Conservation (phyloP, 2,113 vertebrate species). For the Aspidoscelis tigris region DNA sequence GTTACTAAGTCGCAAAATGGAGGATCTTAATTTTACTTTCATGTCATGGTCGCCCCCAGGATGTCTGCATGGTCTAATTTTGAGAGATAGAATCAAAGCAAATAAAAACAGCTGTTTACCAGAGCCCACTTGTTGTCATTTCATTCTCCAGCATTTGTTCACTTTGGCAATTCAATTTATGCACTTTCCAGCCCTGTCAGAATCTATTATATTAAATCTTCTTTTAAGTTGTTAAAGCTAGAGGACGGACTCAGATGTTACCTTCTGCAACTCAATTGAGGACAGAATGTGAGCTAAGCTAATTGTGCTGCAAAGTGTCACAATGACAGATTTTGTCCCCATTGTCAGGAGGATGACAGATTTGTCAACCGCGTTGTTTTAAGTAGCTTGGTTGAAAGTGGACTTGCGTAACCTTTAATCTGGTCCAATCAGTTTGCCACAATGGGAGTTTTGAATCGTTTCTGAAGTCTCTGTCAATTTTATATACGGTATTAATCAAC, state of each 20-base stretch:
- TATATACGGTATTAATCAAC: conserved; percentile 20
- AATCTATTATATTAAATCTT: conserved; percentile 59
- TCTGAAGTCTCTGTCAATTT: conserved; percentile 13
- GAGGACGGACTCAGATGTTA: conserved; percentile 57
- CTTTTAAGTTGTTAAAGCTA: conserved; percentile 63
- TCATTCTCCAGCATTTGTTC: conserved; percentile 51
- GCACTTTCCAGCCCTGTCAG: conserved; percentile 66
- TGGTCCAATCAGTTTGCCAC: conserved; percentile 41
- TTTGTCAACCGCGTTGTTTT: conserved; percentile 51
- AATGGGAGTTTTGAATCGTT: background rate
- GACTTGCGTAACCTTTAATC: conserved; percentile 49
- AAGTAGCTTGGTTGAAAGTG: conserved; percentile 43
- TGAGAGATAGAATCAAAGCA: conserved; percentile 67
- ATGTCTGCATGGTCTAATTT: conserved; percentile 49
- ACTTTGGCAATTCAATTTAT: conserved; percentile 69
- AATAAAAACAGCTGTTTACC: conserved; percentile 67
- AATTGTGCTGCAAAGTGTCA: conserved; percentile 51
- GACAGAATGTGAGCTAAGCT: background rate
- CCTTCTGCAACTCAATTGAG: conserved; percentile 37
- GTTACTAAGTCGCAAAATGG: conserved; percentile 39
- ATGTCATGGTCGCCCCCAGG: conserved; percentile 30
- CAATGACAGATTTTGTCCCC: conserved; percentile 44
- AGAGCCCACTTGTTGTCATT: conserved; percentile 47
- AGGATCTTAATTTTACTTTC: conserved; percentile 32
- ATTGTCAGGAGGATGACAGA: conserved; percentile 29